A percentile compares a stretch with the other conserved stretches of the same genome.
Evolutionary conservation across 2,888 invertebrate genomes (phyloP).

Genomic region (Euclidia mi): DNA sequence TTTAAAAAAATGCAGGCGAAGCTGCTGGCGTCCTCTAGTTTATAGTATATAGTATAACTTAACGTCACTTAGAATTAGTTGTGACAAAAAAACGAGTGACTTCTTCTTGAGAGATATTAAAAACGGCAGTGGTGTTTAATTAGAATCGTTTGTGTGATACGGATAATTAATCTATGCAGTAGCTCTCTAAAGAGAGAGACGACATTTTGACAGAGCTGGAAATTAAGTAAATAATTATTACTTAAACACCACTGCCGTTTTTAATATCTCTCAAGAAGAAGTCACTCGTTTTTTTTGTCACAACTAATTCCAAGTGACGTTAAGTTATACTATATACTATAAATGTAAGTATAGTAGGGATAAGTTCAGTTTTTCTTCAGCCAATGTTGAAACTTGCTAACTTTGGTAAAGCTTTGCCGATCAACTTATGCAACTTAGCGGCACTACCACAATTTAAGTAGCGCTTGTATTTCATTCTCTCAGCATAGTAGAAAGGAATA

Average conservation of each 20-base stretch:
- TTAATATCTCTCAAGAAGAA: too few species aligned
- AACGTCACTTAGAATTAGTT: conserved; percentile 4
- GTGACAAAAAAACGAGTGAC: background rate
- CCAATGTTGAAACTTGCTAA: conserved; percentile 17
- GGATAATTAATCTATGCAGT: too few species aligned
- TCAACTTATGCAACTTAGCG: conserved; percentile 16
- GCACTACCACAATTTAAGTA: conserved; percentile 1
- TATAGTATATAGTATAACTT: background rate
- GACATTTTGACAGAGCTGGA: too few species aligned
- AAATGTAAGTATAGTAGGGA: background rate
- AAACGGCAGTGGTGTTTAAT: too few species aligned
- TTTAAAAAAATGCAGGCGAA: too few species aligned
- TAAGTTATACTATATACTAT: background rate
- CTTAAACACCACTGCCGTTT: too few species aligned
- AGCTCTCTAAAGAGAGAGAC: too few species aligned
- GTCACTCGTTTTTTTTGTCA: background rate
- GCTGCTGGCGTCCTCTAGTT: too few species aligned
- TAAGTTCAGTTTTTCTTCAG: conserved; percentile 31
- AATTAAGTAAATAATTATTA: too few species aligned
- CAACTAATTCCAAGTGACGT: conserved; percentile 6
- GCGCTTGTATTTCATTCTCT: background rate
- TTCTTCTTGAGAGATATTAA: too few species aligned
- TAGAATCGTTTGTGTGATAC: too few species aligned
- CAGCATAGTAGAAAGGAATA: background rate
- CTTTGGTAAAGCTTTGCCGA: conserved; percentile 27